These are phyloP conservation scores for Cryptoprocta ferox DNA, from an alignment of 2,797 vertebrate genomes.

Conservation along the genomic window DNA sequence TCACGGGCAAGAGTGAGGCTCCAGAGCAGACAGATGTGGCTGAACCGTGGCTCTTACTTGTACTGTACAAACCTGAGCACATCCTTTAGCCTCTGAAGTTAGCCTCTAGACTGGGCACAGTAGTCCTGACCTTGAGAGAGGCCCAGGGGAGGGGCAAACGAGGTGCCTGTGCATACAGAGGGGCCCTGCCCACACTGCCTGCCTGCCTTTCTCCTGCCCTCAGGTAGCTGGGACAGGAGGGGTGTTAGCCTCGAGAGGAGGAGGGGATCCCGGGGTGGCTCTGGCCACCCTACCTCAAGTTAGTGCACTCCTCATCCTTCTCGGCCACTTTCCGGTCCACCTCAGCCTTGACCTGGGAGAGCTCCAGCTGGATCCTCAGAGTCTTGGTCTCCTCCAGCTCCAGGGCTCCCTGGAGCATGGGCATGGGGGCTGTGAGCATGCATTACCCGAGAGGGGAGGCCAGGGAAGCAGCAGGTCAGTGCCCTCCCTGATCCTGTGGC, in stretches of 20 bases:
- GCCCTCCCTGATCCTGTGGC: neutral
- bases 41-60: neutral
- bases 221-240: neutral
- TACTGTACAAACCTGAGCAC: neutral
- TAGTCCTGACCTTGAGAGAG: neutral
- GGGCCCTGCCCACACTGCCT: neutral
- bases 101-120: neutral
- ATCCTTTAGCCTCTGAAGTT: neutral
- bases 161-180: neutral
- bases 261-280: neutral
- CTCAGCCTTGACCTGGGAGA: conserved; percentile 95
- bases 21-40: neutral
- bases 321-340: conserved; percentile 94
- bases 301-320: conserved; percentile 95
- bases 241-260: neutral
- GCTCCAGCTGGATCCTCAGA: conserved; percentile 94
- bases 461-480: rapidly evolving
- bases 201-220: neutral
- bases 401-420: conserved; percentile 90
- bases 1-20: neutral
- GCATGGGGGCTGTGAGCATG: rapidly evolving
- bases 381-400: conserved; percentile 97
- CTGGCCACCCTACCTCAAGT: conserved; percentile 83
- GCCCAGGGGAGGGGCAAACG: neutral
- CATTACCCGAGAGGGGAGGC: neutral